Evolutionary conservation across 2,797 vertebrate species (phyloP), one percentile per base, ranked within the genome.

Genomic region (Diceros bicornis): DNA sequence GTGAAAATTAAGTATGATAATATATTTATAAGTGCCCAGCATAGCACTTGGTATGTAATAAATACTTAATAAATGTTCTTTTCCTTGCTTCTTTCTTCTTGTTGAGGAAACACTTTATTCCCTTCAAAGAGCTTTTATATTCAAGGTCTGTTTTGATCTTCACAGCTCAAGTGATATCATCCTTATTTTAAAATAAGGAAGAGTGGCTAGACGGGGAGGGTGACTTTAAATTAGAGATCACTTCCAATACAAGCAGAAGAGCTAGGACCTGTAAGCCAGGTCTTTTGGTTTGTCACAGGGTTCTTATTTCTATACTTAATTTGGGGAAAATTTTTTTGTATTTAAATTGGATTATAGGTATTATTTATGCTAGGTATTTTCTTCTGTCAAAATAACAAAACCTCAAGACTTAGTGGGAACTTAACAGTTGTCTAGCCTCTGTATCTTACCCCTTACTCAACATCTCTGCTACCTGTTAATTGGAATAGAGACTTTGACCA

Each of bases 311-410:
- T 66, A 3, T 79, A 66, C 57, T 85, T 81, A 85, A 90, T 78
- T 59, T 85, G 37, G 44, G 47, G 64, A 27, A 61, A 92, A 29
- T 64, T 44, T 23, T 84, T 71, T 41, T 55, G 32, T 61, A 75
- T 92, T 68, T 96, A 74, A 59, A 61, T 77, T 84, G 44, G 18
- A 32, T 91, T 88, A 13, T 57, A 7, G 55, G 18, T 71, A 92
- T 94, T 92, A 83, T 78, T 96, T 78, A 62, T 89, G 77, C 59
- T 78, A 55, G 14, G 6, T 75, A 68, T 77, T 96, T 87, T 82
- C 55, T 94, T 88, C 55, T 92, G 44, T 89, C 64, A 94, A 64
- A 69, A 88, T 83, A 94, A 52, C 13, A 68, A 84, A 77, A 34
- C 85, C 18, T 83, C 25, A 84, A 52, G 52, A 84, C 21, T 89